Evolutionary conservation across 2,113 vertebrate genomes (phyloP).

Genomic region (Clinocottus analis): DNA sequence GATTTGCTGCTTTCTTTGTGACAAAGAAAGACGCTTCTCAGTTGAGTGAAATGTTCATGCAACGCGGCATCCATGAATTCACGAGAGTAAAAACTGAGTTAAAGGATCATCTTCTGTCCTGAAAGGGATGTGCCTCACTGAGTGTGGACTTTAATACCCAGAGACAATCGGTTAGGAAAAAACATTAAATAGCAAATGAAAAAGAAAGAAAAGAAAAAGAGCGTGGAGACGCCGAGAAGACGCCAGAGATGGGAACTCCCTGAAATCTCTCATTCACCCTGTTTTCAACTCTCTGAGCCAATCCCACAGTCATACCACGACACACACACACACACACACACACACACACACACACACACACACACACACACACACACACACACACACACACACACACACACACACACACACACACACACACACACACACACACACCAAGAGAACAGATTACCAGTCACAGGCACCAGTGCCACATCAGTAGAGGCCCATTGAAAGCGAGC

Average conservation of each 20-base stretch:
- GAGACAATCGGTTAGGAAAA: slow-evolving; percentile 1
- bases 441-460: slow-evolving; percentile 37
- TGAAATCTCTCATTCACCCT: slow-evolving; percentile 22
- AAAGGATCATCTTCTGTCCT: background rate
- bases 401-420: slow-evolving; percentile 27
- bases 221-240: background rate
- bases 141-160: background rate
- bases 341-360: background rate
- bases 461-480: slow-evolving; percentile 43
- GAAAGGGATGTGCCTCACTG: background rate
- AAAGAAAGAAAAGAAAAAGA: background rate
- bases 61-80: background rate
- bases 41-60: background rate
- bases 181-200: slow-evolving; percentile 3
- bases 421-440: background rate
- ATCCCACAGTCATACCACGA: slow-evolving; percentile 2
- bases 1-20: too few relatives aligned
- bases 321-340: slow-evolving; percentile 1
- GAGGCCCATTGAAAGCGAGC: slow-evolving; percentile 52
- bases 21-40: background rate
- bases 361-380: background rate
- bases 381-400: slow-evolving; percentile 5
- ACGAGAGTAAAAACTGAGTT: background rate
- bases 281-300: slow-evolving; percentile 13
- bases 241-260: slow-evolving; percentile 17